These are phyloP conservation scores for Diplodus puntazzo DNA, from an alignment of 2,797 vertebrate genomes.

Conservation along the genomic window DNA sequence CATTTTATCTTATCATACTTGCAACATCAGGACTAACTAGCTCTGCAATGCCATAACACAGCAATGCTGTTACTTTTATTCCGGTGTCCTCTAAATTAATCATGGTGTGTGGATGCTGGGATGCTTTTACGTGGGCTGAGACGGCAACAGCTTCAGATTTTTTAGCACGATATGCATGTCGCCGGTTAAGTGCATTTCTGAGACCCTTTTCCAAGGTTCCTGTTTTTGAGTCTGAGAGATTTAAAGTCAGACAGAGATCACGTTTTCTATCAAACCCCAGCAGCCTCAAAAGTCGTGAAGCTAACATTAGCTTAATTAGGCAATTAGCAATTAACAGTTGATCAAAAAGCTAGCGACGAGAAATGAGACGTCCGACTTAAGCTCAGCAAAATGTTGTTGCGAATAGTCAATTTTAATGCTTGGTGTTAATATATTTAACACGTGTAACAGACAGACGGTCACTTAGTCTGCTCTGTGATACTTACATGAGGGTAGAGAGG, in stretches of 20 bases:
- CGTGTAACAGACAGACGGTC: neutral
- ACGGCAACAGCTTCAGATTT: neutral
- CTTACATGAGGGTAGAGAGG: constrained; percentile 97
- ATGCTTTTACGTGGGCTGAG: neutral
- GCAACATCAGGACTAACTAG: neutral
- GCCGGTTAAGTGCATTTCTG: neutral
- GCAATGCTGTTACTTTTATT: neutral
- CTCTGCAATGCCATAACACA: neutral
- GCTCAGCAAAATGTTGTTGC: neutral
- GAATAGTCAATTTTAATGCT: neutral
- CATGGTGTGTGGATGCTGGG: neutral
- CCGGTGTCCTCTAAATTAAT: neutral
- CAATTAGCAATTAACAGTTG: neutral
- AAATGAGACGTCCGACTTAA: too few relatives aligned
- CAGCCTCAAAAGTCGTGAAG: neutral
- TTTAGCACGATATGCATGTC: neutral
- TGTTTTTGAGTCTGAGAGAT: neutral
- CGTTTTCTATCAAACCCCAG: neutral
- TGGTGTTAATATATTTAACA: neutral
- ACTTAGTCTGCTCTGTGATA: constrained; percentile 51
- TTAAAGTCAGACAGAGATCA: neutral
- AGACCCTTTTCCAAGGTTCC: neutral
- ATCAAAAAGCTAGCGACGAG: neutral
- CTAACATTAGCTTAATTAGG: neutral
- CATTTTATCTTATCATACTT: neutral